Evolutionary conservation across 1,140 invertebrate species (phyloP).

Genomic region (Zaprionus ornatus): DNA sequence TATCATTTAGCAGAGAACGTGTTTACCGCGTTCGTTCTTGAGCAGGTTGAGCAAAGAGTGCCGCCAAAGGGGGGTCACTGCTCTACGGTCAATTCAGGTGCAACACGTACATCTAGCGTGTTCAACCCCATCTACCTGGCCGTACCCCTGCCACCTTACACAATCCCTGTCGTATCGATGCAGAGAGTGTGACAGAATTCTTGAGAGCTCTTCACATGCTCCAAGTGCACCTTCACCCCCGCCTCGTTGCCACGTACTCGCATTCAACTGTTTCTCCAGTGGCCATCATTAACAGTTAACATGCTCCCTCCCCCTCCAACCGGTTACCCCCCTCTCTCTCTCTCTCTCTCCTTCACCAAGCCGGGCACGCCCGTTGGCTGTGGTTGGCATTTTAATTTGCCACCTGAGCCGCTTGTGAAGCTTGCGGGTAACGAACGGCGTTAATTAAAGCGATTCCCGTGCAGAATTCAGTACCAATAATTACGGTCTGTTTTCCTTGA

Average conservation of each 20-base stretch:
- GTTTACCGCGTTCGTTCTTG: conserved; percentile 17
- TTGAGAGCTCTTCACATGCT: conserved; percentile 18
- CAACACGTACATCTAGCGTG: conserved; percentile 37
- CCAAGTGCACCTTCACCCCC: neutral
- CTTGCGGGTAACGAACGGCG: conserved; percentile 8
- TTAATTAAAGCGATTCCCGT: conserved; percentile 44
- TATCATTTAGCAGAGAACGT: conserved; percentile 53
- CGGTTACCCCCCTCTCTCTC: neutral
- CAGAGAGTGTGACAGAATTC: conserved; percentile 33
- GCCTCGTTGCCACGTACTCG: conserved; percentile 14
- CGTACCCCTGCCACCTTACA: no score
- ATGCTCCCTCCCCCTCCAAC: neutral
- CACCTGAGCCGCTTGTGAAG: conserved; percentile 2
- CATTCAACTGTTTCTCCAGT: conserved; percentile 10
- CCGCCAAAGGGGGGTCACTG: neutral
- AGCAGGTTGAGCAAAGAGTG: neutral
- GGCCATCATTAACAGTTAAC: conserved; percentile 36
- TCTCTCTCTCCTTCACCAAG: neutral
- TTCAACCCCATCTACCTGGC: neutral
- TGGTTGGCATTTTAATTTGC: conserved; percentile 55
- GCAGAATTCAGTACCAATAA: conserved; percentile 30
- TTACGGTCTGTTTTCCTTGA: conserved; percentile 1
- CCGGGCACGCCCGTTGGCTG: conserved; percentile 31
- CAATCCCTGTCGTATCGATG: neutral
- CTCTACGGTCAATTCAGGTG: conserved; percentile 20